Conservation (phyloP, 2,113 vertebrate species). For the Tylochromis polylepis region DNA sequence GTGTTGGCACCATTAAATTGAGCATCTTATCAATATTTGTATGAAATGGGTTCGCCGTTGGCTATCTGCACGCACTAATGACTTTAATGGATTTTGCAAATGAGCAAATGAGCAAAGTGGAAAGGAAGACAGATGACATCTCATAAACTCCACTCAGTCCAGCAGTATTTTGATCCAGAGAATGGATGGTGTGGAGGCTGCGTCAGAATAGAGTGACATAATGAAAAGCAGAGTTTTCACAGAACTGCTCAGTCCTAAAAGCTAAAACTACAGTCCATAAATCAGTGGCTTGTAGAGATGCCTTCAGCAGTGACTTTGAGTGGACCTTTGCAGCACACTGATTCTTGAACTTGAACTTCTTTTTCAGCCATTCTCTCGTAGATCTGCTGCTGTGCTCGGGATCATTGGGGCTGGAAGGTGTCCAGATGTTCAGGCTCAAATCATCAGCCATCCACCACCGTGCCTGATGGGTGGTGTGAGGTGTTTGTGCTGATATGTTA, state of each 20-base stretch:
- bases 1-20: neutral
- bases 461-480: neutral
- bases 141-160: neutral
- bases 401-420: neutral
- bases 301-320: neutral
- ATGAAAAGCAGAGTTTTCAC: neutral
- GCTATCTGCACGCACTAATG: neutral
- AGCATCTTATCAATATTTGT: neutral
- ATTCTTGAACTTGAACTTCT: neutral
- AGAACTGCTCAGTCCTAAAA: neutral
- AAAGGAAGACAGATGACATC: neutral
- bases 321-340: neutral
- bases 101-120: neutral
- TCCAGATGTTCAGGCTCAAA: neutral
- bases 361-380: neutral
- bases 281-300: neutral
- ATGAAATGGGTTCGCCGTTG: neutral
- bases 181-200: neutral
- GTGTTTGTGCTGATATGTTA: neutral
- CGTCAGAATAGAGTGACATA: neutral
- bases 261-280: neutral
- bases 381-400: neutral
- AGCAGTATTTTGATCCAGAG: neutral
- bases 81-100: neutral
- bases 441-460: neutral